Base-by-base conservation (phyloP, 2,113 vertebrate species). In the Hirundichthys speculiger region DNA sequence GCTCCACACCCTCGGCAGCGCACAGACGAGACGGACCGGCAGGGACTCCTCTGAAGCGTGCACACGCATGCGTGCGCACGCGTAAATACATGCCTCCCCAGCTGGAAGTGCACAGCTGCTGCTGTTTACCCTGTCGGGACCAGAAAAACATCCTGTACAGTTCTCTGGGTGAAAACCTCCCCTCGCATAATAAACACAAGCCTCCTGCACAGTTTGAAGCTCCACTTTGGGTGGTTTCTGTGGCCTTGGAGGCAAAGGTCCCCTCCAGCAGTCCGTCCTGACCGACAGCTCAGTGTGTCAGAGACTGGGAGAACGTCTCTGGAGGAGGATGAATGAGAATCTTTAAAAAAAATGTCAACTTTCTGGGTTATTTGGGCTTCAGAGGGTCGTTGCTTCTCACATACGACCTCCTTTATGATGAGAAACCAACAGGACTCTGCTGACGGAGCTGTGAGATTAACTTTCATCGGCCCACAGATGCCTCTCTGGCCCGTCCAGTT, bases 61-160 rank as follows among this genome's bases (percentile, higher is more conserved):
- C 64, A 61, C 64, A 21, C 34, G 13, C 45, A 24, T 14, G 4
- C 42, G 18, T 54, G 68, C 79, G 55, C 83, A 75, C 79, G 75
- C 80, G 77, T 83, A 89, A 90, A 90, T 85, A 84, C 85, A 90
- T 82, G 79, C 86, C 89, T 91, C 85, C 88, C 79, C 88, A 90
- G 90, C 89, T 92, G 91, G 88, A 91, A 87, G 88, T 89, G 92
- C 89, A 89, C 92, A 93, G 92, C 93, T 93, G 93, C 91, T 91
- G 89, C 90, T 93, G 93, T 93, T 93, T 93, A 93, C 91, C 86
- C 91, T 91, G 84, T 81, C 61, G 83, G 70, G 89, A 91, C 91
- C 90, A 91, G 89, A 89, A 93, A 93, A 93, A 93, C 92, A 92
- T 93, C 92, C 92, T 93, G 92, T 92, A 84, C 91, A 78, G 78